phyloP scores from a whole-genome alignment of 30 jellyfish, hydroid and myxozoan species.

The Nemopilema nomurai region DNA sequence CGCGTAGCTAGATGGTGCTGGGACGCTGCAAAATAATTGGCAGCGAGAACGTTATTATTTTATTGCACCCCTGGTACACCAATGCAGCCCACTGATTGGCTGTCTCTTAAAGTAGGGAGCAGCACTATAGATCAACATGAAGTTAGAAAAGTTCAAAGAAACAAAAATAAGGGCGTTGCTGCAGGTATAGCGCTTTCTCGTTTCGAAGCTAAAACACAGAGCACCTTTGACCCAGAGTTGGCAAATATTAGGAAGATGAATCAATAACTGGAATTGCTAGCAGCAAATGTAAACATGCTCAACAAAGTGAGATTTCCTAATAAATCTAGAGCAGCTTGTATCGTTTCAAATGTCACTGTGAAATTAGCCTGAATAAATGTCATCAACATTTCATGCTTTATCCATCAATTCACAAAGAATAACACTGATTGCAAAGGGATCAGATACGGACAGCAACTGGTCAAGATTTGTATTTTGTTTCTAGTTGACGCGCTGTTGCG shows the following conservation, averaged over 20 bases:
- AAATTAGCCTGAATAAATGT: constrained; percentile 31
- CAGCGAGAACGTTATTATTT: too few species aligned
- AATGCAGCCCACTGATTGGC: too few species aligned
- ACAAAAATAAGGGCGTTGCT: not conserved
- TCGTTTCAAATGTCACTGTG: constrained; percentile 51
- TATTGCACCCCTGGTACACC: too few species aligned
- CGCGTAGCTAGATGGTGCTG: too few species aligned
- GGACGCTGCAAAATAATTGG: too few species aligned
- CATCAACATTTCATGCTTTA: constrained; percentile 3
- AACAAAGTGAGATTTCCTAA: constrained; percentile 5
- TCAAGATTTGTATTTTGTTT: constrained; percentile 1
- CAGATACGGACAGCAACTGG: not conserved
- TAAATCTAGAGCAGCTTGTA: constrained; percentile 1
- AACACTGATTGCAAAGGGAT: not conserved
- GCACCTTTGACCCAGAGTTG: constrained; percentile 27
- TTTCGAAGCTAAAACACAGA: not conserved
- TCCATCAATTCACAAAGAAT: not conserved
- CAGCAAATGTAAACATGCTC: constrained; percentile 21
- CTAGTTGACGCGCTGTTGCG: not conserved
- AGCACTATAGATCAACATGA: not conserved
- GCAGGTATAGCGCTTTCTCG: constrained; percentile 5
- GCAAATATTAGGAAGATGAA: constrained; percentile 47
- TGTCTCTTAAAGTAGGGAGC: not conserved
- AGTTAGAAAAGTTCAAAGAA: not conserved
- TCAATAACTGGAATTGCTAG: constrained; percentile 47